Evolutionary conservation across 2,888 invertebrate species (phyloP), one percentile per base, ranked within the genome.

Genomic region (Ochropacha duplaris): DNA sequence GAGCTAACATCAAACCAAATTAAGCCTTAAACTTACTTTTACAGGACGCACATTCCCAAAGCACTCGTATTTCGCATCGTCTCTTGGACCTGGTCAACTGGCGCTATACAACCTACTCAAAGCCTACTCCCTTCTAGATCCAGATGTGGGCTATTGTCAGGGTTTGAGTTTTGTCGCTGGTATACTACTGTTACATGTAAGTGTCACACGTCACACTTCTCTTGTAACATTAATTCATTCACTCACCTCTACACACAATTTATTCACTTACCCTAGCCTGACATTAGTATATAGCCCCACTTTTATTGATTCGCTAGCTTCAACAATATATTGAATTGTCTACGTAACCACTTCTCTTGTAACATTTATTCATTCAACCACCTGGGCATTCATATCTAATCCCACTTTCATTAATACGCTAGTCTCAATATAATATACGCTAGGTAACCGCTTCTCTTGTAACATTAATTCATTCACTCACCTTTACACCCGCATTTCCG

Each of bases 111-210:
- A 99, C 90, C 93, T 99, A 22, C 92, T 99, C 28, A 99, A 99
- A 86, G 99, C 99, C 0, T 99, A 99, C 84, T 99, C 99, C 0
- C 93, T 99, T 26, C 87, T 99, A 39, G 99, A 99, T 85, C 96
- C 96, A 0, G 98, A 99, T 78, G 97, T 99, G 0, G 99, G 98
- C 0, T 99, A 99, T 86, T 99, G 99, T 70, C 99, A 99, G 88
- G 99, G 99, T 0, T 94, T 99, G 11, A 98, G 98, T 76, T 99
- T 99, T 79, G 98, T 99, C 2, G 99, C 98, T 61, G 99, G 98
- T 12, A 96, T 99, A 0, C 92, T 99, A 1, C 92, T 99, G 11
- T 92, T 99, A 71, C 99, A 99, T 88, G 98, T 98, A 87, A 95
- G 96, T 94, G 16, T 16, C 26, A 49, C 31, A 28, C n/a, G n/a